Base-by-base conservation (phyloP, 2,797 vertebrate species). In the Hippocampus kuda region DNA sequence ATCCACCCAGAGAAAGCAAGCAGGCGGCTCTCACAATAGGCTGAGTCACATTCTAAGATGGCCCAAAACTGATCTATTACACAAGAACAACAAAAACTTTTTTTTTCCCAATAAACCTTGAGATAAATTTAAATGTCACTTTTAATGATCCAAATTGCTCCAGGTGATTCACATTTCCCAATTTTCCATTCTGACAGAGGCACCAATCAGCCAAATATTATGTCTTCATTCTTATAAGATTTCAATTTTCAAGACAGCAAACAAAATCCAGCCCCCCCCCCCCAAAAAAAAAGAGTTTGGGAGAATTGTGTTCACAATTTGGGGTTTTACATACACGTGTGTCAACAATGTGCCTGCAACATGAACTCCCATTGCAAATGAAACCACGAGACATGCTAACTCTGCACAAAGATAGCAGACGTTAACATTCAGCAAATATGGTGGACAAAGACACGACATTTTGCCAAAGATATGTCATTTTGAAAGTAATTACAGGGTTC, bases 21-120 rank as follows among this genome's bases (percentile, higher is more conserved):
- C 78, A 73, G 75, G 79, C 74, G 56, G 70, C 24, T 74, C 73
- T 84, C 81, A 86, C 85, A 87, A 79, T 76, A 76, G 78, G 76
- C 81, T 85, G 81, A 88, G 78, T 88, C 83, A 85, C 83, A 65
- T 68, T 83, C 82, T 81, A 74, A 85, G 81, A 81, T 63, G 67
- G 79, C 81, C 72, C 16, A 77, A 80, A 77, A 80, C 1, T 68
- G 70, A 65, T 81, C 69, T 64, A 38, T 78, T 72, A 70, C 70
- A 70, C 72, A 68, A 70, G 71, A 66, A 77, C 72, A 65, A 57
- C 56, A 13, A 68, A 56, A 42, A 68, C 57, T 10, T 15, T 53
- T 27, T 22, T 67, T 67, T 30, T 1, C n/a, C 2, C 34, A 51
- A 51, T 18, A 51, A 51, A 51, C 49, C 49, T 51, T 18, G 20